Percentiles rank a stretch among this genome's conserved stretches.
Conservation (phyloP, 2,797 vertebrate species). For the Megalops cyprinoides region DNA sequence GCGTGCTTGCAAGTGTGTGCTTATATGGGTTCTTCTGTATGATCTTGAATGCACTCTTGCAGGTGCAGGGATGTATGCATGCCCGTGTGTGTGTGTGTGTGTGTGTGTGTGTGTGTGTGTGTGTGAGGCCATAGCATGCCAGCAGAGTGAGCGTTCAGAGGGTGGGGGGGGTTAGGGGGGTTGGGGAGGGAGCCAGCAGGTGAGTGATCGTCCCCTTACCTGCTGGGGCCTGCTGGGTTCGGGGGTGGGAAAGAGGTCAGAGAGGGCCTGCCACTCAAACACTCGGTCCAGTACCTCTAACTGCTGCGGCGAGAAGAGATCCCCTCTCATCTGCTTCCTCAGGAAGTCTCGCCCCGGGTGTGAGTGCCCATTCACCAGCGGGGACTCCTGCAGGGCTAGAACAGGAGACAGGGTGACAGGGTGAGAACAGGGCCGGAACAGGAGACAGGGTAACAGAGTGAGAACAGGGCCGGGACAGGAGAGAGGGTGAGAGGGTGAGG, state of each 20-base stretch:
- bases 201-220: slow-evolving; percentile 74
- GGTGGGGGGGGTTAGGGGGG: neutral
- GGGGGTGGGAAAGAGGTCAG: slow-evolving; percentile 87
- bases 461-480: neutral
- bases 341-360: slow-evolving; percentile 96
- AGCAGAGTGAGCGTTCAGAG: neutral
- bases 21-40: neutral
- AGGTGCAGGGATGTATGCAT: neutral
- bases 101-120: too few species aligned
- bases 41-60: neutral
- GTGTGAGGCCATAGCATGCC: neutral
- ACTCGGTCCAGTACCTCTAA: slow-evolving; percentile 96
- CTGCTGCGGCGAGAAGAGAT: slow-evolving; percentile 96
- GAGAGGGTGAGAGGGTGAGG: slow-evolving; percentile 12
- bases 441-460: slow-evolving; percentile 5
- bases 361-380: slow-evolving; percentile 92
- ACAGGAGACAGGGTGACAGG: neutral
- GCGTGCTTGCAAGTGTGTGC: too few species aligned
- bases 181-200: neutral
- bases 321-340: slow-evolving; percentile 98
- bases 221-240: slow-evolving; percentile 89
- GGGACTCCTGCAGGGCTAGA: slow-evolving; percentile 90
- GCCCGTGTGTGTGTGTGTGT: neutral
- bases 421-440: neutral
- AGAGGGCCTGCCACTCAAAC: slow-evolving; percentile 91